Conservation (phyloP, 1,140 invertebrate genomes). For the Hesperophylax magnus region DNA sequence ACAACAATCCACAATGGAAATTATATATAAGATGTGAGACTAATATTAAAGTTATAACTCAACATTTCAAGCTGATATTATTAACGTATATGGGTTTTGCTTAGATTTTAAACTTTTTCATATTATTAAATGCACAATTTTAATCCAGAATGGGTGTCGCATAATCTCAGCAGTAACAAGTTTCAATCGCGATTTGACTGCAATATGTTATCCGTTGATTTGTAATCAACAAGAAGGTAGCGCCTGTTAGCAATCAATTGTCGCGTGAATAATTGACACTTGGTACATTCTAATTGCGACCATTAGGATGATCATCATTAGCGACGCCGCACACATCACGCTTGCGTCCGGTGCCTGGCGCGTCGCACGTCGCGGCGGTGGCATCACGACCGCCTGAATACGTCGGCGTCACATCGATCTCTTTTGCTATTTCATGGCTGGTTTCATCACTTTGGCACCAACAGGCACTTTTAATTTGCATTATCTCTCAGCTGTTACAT, state of each 20-base stretch:
- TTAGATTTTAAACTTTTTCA: too few relatives aligned
- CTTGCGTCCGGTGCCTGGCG: not conserved
- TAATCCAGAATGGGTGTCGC: too few relatives aligned
- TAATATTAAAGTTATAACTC: too few relatives aligned
- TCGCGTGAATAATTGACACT: slow-evolving; percentile 23
- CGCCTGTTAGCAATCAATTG: slow-evolving; percentile 14
- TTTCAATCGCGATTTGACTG: too few relatives aligned
- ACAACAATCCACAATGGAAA: too few relatives aligned
- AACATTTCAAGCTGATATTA: too few relatives aligned
- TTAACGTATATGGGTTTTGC: too few relatives aligned
- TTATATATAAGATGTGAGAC: too few relatives aligned
- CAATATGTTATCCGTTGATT: not conserved
- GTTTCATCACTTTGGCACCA: slow-evolving; percentile 41
- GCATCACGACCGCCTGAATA: not conserved
- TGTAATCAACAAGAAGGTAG: slow-evolving; percentile 10
- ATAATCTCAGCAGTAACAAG: too few relatives aligned
- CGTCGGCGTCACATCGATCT: slow-evolving; percentile 22
- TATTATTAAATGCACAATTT: too few relatives aligned
- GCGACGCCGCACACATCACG: not conserved
- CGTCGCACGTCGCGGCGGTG: not conserved
- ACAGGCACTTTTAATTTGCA: slow-evolving; percentile 47
- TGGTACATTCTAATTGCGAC: slow-evolving; percentile 3
- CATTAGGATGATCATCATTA: slow-evolving; percentile 27
- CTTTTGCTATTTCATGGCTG: slow-evolving; percentile 40
- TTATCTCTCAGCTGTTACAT: slow-evolving; percentile 1